Conservation (phyloP, 2,113 vertebrate genomes). For the Gorilla gorilla region DNA sequence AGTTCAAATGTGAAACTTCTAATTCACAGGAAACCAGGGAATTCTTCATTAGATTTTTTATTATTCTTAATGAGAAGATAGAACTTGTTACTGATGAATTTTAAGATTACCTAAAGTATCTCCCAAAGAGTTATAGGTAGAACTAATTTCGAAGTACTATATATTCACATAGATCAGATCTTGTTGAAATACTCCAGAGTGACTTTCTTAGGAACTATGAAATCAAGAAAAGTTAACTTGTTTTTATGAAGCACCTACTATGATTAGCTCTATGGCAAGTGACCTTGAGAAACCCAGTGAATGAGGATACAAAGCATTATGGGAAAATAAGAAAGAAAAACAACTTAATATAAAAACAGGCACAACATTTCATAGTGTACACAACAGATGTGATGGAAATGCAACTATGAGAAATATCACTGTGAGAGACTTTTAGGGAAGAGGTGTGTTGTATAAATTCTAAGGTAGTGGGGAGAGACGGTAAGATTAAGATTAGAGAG, state of each 20-base stretch:
- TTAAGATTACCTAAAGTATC: not conserved
- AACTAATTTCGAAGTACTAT: conserved; percentile 44
- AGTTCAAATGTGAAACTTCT: conserved; percentile 12
- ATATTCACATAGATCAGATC: not conserved
- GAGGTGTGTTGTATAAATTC: not conserved
- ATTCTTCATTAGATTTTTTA: conserved; percentile 28
- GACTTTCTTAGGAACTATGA: not conserved
- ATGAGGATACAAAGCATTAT: not conserved
- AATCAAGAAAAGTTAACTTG: not conserved
- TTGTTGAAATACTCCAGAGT: conserved; percentile 28
- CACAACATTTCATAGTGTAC: not conserved
- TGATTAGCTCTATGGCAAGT: not conserved
- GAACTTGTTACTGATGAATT: conserved; percentile 47
- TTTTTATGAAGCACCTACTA: not conserved
- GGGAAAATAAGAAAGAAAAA: not conserved
- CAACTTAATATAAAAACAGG: not conserved
- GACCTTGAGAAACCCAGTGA: not conserved
- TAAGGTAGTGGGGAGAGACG: not conserved
- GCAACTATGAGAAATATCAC: not conserved
- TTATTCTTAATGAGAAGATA: conserved; percentile 52
- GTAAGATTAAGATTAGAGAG: not conserved
- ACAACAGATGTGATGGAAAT: not conserved
- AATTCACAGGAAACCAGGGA: not conserved
- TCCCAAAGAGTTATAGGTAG: conserved; percentile 20
- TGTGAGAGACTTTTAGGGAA: not conserved